Evolutionary conservation across 2,797 vertebrate species (phyloP).

Genomic region (Merluccius polli): DNA sequence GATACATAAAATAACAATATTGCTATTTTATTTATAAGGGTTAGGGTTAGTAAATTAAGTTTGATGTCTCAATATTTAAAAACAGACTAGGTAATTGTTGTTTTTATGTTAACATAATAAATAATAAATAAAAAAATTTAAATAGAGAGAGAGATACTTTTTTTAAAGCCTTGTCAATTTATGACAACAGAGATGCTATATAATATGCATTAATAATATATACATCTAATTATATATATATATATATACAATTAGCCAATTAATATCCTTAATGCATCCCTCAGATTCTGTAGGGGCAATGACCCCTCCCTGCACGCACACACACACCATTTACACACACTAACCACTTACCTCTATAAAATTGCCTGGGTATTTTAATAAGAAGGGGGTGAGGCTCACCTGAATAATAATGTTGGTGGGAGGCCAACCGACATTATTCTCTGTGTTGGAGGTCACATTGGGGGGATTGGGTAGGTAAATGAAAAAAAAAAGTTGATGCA

Average conservation of each 20-base stretch:
- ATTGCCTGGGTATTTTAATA: neutral
- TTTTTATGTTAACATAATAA: too few species aligned
- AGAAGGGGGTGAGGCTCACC: neutral
- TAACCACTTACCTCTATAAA: neutral
- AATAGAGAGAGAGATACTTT: too few species aligned
- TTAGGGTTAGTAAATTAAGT: neutral
- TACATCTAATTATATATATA: neutral
- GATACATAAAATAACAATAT: neutral
- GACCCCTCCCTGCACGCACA: neutral
- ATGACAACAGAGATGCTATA: neutral
- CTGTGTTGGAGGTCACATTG: neutral
- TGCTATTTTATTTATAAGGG: neutral
- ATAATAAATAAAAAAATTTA: too few species aligned
- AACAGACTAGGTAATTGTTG: too few species aligned
- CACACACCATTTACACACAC: neutral
- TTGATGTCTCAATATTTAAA: neutral
- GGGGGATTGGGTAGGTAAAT: neutral
- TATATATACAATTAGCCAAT: neutral
- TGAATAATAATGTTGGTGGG: neutral
- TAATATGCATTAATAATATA: neutral
- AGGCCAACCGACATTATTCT: neutral
- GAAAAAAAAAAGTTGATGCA: neutral
- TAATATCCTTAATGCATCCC: neutral
- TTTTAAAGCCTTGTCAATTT: neutral
- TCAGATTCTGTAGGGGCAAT: neutral